Evolutionary conservation across 2,797 vertebrate species (phyloP).

Genomic region (Varecia variegata): DNA sequence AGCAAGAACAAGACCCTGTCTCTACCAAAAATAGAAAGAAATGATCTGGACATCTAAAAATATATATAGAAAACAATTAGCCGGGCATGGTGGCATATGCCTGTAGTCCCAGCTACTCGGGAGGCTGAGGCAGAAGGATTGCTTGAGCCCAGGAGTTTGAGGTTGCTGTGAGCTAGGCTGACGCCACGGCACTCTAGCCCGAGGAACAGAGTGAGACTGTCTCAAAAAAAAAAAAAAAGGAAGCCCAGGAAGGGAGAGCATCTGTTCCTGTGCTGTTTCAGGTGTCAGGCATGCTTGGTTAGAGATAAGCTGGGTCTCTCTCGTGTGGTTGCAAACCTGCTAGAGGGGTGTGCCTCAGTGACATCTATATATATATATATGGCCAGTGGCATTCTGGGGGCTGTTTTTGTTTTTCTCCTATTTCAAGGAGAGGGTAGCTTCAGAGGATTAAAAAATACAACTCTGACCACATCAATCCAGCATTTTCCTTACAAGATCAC

Average conservation of each 20-base stretch:
- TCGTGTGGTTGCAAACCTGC: background rate
- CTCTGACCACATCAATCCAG: background rate
- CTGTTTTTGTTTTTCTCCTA: background rate
- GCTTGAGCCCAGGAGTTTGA: too few relatives aligned
- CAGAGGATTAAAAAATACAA: background rate
- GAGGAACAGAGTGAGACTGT: too few relatives aligned
- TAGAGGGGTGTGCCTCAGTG: background rate
- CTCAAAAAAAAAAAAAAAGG: too few relatives aligned
- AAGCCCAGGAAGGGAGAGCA: background rate
- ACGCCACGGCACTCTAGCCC: too few relatives aligned
- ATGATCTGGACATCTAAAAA: too few relatives aligned
- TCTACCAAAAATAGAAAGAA: too few relatives aligned
- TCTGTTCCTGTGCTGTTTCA: background rate
- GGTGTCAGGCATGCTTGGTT: background rate
- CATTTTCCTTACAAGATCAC: background rate
- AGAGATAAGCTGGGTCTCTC: background rate
- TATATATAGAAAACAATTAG: too few relatives aligned
- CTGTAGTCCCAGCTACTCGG: too few relatives aligned
- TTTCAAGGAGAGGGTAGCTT: constrained; percentile 25
- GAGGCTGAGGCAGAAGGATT: too few relatives aligned
- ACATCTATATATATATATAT: background rate
- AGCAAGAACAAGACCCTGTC: too few relatives aligned
- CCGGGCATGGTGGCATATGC: too few relatives aligned
- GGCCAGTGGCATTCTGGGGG: background rate
- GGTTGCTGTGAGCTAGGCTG: too few relatives aligned